These are phyloP conservation scores for Harpalus rubripes DNA, from an alignment of 2,888 invertebrate genomes.

Conservation along the genomic window DNA sequence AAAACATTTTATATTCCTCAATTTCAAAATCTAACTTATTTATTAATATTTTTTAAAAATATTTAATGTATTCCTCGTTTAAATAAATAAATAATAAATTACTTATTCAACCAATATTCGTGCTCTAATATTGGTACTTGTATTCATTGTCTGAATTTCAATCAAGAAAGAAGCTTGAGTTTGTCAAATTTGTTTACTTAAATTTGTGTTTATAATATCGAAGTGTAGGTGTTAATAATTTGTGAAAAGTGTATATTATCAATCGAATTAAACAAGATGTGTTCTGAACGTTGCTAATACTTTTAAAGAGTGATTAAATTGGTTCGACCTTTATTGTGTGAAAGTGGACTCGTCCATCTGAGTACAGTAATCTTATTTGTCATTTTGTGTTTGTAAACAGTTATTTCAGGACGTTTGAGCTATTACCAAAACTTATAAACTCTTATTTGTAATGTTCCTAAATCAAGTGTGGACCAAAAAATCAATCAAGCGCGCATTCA, in stretches of 20 bases:
- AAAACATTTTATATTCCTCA: not conserved
- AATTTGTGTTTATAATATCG: conserved; percentile 9
- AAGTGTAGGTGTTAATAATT: conserved; percentile 2
- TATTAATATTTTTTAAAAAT: not conserved
- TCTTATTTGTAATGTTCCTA: conserved; percentile 84
- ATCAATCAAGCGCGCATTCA: conserved; percentile 80
- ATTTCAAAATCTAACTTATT: not conserved
- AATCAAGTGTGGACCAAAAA: conserved; percentile 79
- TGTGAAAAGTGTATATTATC: conserved; percentile 52
- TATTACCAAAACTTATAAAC: conserved; percentile 74
- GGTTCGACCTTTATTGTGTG: conserved; percentile 52
- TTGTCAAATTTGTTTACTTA: conserved; percentile 60
- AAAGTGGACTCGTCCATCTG: conserved; percentile 76
- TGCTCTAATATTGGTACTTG: conserved; percentile 35
- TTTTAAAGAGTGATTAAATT: conserved; percentile 44
- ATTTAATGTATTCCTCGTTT: not conserved
- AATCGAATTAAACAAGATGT: conserved; percentile 55
- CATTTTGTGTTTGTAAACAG: conserved; percentile 71
- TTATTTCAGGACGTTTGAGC: conserved; percentile 59
- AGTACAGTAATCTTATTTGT: conserved; percentile 68
- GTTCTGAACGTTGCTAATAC: conserved; percentile 64
- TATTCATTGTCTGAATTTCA: conserved; percentile 49
- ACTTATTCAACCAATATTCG: not conserved
- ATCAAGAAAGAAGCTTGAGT: conserved; percentile 48
- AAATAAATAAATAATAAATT: not conserved